Percentiles rank a stretch among this genome's conserved stretches.
Conservation (phyloP, 2,113 vertebrate genomes). For the Halichoerus grypus region DNA sequence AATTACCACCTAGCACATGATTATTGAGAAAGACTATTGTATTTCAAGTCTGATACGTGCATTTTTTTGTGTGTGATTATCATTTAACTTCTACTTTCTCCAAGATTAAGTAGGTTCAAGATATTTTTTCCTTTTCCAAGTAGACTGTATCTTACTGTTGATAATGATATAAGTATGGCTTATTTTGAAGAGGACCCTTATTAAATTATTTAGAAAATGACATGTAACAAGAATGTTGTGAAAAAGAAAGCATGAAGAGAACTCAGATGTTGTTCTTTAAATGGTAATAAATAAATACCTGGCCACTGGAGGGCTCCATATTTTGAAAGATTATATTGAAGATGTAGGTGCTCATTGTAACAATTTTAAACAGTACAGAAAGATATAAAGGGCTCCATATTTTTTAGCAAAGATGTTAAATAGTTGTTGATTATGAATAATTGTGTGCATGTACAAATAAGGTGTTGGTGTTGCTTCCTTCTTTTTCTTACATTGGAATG, state of each 20-base stretch:
- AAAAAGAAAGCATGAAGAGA: not conserved
- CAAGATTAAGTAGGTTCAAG: constrained; percentile 24
- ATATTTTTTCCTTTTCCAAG: not conserved
- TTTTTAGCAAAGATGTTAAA: constrained; percentile 41
- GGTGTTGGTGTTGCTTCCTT: not conserved
- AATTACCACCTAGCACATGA: not conserved
- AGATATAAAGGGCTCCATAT: not conserved
- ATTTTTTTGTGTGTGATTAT: not conserved
- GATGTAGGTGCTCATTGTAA: constrained; percentile 4
- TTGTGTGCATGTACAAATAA: constrained; percentile 3
- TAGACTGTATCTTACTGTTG: not conserved
- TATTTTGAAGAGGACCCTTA: constrained; percentile 40
- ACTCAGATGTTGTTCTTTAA: constrained; percentile 30
- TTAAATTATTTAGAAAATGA: constrained; percentile 43
- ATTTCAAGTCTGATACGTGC: not conserved
- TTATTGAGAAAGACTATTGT: constrained; percentile 3
- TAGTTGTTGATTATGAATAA: constrained; percentile 27
- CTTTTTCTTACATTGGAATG: constrained; percentile 1
- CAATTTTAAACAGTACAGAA: constrained; percentile 25
- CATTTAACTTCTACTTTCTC: constrained; percentile 9
- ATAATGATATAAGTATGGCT: not conserved
- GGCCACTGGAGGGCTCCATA: constrained; percentile 76
- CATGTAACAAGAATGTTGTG: constrained; percentile 1
- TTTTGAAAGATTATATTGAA: constrained; percentile 63
- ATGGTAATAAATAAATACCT: constrained; percentile 64